These are phyloP conservation scores for Ctenodactylus gundi DNA, from an alignment of 2,113 vertebrate genomes.

Conservation along the genomic window DNA sequence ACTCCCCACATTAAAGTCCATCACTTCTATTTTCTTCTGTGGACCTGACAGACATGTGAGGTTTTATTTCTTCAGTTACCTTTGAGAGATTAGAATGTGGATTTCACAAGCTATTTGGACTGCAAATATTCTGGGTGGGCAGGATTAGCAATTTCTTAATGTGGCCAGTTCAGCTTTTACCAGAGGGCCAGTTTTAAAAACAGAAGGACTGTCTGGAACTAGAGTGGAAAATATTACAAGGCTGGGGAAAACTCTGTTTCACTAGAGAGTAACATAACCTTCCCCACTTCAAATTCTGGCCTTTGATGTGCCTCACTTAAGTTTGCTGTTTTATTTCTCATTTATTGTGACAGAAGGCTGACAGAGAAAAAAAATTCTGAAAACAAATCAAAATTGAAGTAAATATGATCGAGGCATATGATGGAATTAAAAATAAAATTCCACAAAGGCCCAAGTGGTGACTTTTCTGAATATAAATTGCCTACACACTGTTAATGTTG, in stretches of 20 bases:
- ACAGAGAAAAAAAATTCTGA: not conserved
- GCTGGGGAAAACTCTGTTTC: not conserved
- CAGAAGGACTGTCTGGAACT: not conserved
- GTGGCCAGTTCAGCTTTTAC: not conserved
- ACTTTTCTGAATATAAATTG: not conserved
- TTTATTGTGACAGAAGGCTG: not conserved
- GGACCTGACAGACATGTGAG: not conserved
- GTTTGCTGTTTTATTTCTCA: not conserved
- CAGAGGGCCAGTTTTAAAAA: not conserved
- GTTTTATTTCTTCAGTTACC: not conserved
- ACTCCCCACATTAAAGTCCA: not conserved
- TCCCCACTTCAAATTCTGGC: not conserved
- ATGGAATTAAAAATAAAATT: not conserved
- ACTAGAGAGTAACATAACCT: not conserved
- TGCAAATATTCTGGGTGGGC: not conserved
- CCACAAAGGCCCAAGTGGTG: not conserved
- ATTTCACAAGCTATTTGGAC: not conserved
- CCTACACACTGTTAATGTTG: not conserved
- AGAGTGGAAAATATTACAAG: not conserved
- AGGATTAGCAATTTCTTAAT: conserved; percentile 5
- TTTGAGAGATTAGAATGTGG: not conserved
- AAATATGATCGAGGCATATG: not conserved
- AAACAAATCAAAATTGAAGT: not conserved
- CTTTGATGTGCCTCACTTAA: not conserved
- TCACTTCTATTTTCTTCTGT: not conserved